Evolutionary conservation across 2,888 invertebrate species (phyloP), one percentile per base, ranked within the genome.

Genomic region (Lepidochitona cinerea): DNA sequence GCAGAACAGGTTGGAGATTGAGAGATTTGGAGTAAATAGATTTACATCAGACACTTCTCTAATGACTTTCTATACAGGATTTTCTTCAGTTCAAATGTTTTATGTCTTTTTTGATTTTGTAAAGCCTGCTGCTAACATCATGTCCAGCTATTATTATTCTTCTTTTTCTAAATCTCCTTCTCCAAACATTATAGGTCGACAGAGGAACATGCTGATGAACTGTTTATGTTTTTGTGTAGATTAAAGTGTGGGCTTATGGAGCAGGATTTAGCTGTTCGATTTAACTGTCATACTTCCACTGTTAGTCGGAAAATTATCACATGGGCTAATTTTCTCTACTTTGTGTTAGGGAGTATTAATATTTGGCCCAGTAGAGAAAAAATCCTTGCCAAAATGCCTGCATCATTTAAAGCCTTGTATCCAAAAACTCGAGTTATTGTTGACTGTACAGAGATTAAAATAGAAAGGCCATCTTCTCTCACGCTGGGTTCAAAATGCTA

Each of bases 371-470:
- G 37, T 26, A 64, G 71, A 36, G 72, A 72, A 35, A 36, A 69
- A n/a, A 59, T 79, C 4, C n/a, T 70, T 26, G 53, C 66, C n/a
- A 72, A 73, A 37, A 77, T 78, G 75, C 81, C 79, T 23, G 52
- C 37, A 41, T 75, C 74, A 41, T 83, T 80, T 66, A 71, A 71
- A 36, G 26, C 32, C 26, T 72, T 73, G 59, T 82, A 78, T 72
- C 73, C 80, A 5, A 65, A 32, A 32, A 83, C 81, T 3, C 29
- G 83, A 3, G 76, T 79, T 0, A 75, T 83, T 68, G 37, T 81
- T 36, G 79, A 83, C 76, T 79, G 77, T 3, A 83, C 83, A 18
- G 81, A 81, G 66, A 67, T 68, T n/a, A 75, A 78, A 26, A 76
- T 81, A 36, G 41, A 75, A 32, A 83, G 80, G 52, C 81, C 80